These are phyloP conservation scores for Nothobranchius furzeri DNA, from an alignment of 2,113 vertebrate species.

Conservation along the genomic window DNA sequence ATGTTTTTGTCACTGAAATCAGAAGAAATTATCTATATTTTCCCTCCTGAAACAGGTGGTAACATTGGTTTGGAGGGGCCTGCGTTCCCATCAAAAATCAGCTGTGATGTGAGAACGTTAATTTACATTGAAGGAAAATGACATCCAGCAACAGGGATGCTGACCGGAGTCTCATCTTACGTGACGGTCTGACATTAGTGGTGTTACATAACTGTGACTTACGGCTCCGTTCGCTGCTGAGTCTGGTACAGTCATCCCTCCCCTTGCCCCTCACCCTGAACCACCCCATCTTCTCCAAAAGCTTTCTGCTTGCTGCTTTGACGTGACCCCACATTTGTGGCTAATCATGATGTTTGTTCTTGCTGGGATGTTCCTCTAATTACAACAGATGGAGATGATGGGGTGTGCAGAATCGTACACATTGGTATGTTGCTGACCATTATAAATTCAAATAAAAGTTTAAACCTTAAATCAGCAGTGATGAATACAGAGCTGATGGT, in stretches of 20 bases:
- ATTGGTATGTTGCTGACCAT: no score
- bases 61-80: background rate
- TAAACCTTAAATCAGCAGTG: no score
- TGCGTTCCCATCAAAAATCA: slow-evolving; percentile 10
- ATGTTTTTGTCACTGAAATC: background rate
- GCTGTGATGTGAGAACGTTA: slow-evolving; percentile 33
- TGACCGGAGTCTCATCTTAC: slow-evolving; percentile 43
- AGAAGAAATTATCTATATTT: slow-evolving; percentile 17
- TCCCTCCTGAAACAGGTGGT: background rate
- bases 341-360: slow-evolving; percentile 58
- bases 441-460: no score
- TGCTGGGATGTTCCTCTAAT: slow-evolving; percentile 40
- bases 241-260: slow-evolving; percentile 18
- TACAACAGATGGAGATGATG: slow-evolving; percentile 10
- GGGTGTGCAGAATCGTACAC: background rate
- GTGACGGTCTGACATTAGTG: slow-evolving; percentile 63
- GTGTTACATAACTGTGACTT: slow-evolving; percentile 70
- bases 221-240: slow-evolving; percentile 47
- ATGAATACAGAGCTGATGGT: no score
- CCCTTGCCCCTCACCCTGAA: background rate
- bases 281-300: slow-evolving; percentile 40
- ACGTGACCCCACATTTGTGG: slow-evolving; percentile 38
- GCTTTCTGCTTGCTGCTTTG: slow-evolving; percentile 54
- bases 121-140: slow-evolving; percentile 49
- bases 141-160: slow-evolving; percentile 45